Base-by-base conservation (phyloP, 2,888 invertebrate species). In the Chrysolina haemoptera region DNA sequence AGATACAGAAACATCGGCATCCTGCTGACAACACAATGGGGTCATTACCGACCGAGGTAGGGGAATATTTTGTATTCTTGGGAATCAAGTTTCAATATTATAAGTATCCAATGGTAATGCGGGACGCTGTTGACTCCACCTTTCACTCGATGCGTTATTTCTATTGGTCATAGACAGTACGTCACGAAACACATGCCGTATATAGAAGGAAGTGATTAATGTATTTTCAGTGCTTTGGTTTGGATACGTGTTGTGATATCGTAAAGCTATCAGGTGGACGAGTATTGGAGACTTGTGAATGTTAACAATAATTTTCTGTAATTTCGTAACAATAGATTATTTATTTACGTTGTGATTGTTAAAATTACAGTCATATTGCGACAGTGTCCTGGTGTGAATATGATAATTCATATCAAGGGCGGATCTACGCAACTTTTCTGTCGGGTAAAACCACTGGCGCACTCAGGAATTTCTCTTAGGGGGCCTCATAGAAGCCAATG, bases 81-180 rank as follows among this genome's bases (percentile, higher is more conserved):
- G 68, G 77, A 73, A 78, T 79, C 75, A 77, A 77, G 78, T 81
- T 81, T 78, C 79, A 67, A 74, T 75, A 78, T 76, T 76, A 76
- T 72, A 66, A 68, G 70, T 73, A 78, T 76, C 83, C 83, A 83
- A 83, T 83, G 74, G 81, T 76, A 76, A 78, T 74, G 78, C 73
- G 78, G 78, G 71, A 71, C 76, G 69, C 76, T 74, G 72, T 79
- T 80, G 79, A 80, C 84, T 77, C 84, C 84, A 80, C 84, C 84
- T 84, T 82, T 83, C 75, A 80, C 80, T 74, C 78, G 80, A 70
- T 73, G 79, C 83, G 80, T 81, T 77, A 80, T 76, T 83, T 82
- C 83, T 81, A 85, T 85, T 85, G 84, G 84, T 46, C 74, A 80
- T 77, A 74, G 77, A 75, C 66, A 59, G 53, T 76, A 27, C 78